Evolutionary conservation across 2,888 invertebrate species (phyloP), one percentile per base, ranked within the genome.

Genomic region (Quadriops clusia): DNA sequence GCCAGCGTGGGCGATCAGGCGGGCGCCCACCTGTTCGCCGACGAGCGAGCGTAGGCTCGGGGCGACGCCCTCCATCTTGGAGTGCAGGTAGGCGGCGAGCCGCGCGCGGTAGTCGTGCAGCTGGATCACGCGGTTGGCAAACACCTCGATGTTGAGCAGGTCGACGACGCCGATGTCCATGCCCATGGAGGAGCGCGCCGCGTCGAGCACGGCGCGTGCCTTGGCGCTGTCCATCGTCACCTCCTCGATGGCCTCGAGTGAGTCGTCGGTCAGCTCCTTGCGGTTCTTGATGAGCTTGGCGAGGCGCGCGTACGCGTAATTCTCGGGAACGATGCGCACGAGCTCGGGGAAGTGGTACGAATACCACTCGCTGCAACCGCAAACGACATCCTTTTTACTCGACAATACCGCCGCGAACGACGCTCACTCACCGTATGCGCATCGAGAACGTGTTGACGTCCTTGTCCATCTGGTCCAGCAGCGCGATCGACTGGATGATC

Each of bases 401-500:
- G n/a, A n/a, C n/a, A n/a, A n/a, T n/a, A n/a, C n/a, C n/a, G n/a
- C n/a, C n/a, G n/a, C n/a, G n/a, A n/a, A n/a, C n/a, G n/a, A n/a
- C n/a, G n/a, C n/a, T n/a, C n/a, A n/a, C n/a, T n/a, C n/a, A n/a
- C n/a, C n/a, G 80, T 53, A 99, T 93, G 45, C 98, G 72, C 98
- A 99, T 99, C 23, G 93, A 84, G 56, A 98, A 98, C 2, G 95
- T 94, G 51, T 99, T 99, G 28, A 99, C 74, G 60, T 99, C 97
- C 57, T 99, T 99, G 58, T 99, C 98, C 22, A 99, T 64, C 56
- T 98, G 97, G 63, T 99, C 98, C 29, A 99, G 63, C 29, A 99
- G 61, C 0, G 93, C 90, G 45, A 99, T 98, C 16, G 91, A 90
- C 60, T 99, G 98, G 45, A 99, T 99, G 39, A 99, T 95, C 97